Evolutionary conservation across 2,797 vertebrate species (phyloP), one percentile per base, ranked within the genome.

Genomic region (Gephyroberyx darwinii): DNA sequence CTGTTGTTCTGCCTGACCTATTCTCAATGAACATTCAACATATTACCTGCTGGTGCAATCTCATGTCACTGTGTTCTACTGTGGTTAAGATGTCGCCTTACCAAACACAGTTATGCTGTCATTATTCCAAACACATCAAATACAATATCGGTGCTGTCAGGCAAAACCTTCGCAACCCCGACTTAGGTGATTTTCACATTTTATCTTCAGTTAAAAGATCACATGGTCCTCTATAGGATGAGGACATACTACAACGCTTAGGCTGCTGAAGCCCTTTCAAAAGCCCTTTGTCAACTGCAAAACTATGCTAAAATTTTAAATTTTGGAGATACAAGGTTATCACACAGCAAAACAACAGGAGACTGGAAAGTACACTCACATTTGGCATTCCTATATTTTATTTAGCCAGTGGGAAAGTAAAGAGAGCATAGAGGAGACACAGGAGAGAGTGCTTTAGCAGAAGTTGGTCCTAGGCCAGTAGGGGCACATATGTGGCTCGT

Each of bases 41-140:
- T 53, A 61, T 33, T 53, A 73, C 1, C 14, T 31, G 5, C 19
- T 60, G 26, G 17, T 74, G 8, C 20, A 47, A 74, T 10, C 22
- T 53, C 5, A 2, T 13, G 26, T 26, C 5, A 43, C 4, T 12
- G 41, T 43, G 3, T 43, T 14, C 1, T 43, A 43, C 14, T 43
- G 14, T 43, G 43, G 14, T 16, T 16, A 45, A 16, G 43, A 45
- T 16, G 43, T 45, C 43, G 14, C 1, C 43, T 16, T 45, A 16
- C 13, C 5, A 16, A 45, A 45, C 16, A 45, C 43, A 45, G 43
- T 45, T 45, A 45, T 50, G 2, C 8, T 50, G 16, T 1, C 30
- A 51, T 37, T 0, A 31, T 31, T 35, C 19, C 9, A 12, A 75
- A 53, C 0, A 62, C 19, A 20, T 19, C 47, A 50, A 20, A 50